Percentiles rank a stretch among this genome's conserved stretches.
Conservation (phyloP, 2,888 invertebrate genomes). For the Agrotis segetum region DNA sequence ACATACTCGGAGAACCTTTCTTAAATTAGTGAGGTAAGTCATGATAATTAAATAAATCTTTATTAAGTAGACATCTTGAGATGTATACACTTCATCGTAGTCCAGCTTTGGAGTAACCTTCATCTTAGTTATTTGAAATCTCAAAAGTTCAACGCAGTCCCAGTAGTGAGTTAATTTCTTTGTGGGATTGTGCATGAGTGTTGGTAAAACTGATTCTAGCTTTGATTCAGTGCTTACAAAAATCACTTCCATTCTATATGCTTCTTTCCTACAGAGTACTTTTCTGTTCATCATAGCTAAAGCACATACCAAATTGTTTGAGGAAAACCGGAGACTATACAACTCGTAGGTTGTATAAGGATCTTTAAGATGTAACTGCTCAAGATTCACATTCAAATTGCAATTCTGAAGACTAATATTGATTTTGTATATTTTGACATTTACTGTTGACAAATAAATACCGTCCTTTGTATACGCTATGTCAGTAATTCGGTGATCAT, state of each 20-base stretch:
- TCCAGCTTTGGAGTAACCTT: constrained; percentile 76
- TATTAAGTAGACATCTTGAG: constrained; percentile 75
- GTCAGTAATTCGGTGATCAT: constrained; percentile 80
- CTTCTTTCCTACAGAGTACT: constrained; percentile 75
- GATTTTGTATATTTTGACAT: constrained; percentile 77
- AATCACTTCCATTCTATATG: constrained; percentile 74
- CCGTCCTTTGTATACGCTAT: constrained; percentile 67
- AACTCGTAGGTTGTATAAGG: constrained; percentile 72
- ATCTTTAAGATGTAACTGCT: constrained; percentile 72
- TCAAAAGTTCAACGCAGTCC: constrained; percentile 81
- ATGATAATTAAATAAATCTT: constrained; percentile 80
- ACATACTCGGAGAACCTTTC: constrained; percentile 67
- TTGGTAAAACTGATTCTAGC: constrained; percentile 65
- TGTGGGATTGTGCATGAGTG: constrained; percentile 75
- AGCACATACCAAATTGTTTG: constrained; percentile 73
- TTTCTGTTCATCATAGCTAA: constrained; percentile 74
- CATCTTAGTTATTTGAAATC: constrained; percentile 77
- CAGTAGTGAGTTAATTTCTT: constrained; percentile 75
- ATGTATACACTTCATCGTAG: constrained; percentile 69
- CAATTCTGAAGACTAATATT: constrained; percentile 57
- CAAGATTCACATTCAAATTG: constrained; percentile 65
- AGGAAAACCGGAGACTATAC: constrained; percentile 73
- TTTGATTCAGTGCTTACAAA: constrained; percentile 68
- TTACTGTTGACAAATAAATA: constrained; percentile 75
- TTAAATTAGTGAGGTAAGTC: constrained; percentile 70